Evolutionary conservation across 2,888 invertebrate genomes (phyloP), one percentile per base, ranked within the genome.

Genomic region (Melinaea marsaeus): DNA sequence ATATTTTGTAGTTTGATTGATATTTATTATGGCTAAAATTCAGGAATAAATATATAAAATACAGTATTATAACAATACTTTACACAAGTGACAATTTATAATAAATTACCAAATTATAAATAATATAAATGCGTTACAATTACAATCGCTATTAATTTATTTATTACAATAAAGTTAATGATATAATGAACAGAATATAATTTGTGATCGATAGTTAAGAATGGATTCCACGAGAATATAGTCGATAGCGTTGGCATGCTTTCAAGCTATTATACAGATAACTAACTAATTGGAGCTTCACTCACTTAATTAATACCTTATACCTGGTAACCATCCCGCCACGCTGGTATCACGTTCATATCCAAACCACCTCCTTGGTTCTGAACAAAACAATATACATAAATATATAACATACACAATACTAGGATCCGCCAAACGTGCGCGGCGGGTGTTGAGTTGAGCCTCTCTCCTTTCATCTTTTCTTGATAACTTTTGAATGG

Each of bases 321-420:
- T 32, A 32, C 51, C 47, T 42, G 46, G 55, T 60, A 57, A 64
- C 98, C 98, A 84, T 96, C 95, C 79, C 94, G 93, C 99, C 99
- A 99, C 47, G 98, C 99, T 62, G 96, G 96, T 77, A 96, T 94
- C 69, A 99, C 99, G 85, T 98, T 98, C 98, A 99, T 98, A 79
- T 98, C 98, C 68, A 97, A 87, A 11, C 96, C 97, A 67, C 94
- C 94, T n/a, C 98, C 98, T 62, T 98, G 94, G 83, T 96, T 96
- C 96, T 96, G 79, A 71, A 76, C 71, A 67, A 67, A 72, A 61
- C 61, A 22, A 22, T 22, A 1, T 22, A 22, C 22, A 22, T 22
- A 13, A 6, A 45, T 37, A 42, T n/a, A 55, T 3, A 55, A 33
- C 3, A 13, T 32, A 55, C 6, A 55, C 6, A 9, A 9, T 9